phyloP scores from a whole-genome alignment of 2,888 invertebrate species.

The Apamea anceps region DNA sequence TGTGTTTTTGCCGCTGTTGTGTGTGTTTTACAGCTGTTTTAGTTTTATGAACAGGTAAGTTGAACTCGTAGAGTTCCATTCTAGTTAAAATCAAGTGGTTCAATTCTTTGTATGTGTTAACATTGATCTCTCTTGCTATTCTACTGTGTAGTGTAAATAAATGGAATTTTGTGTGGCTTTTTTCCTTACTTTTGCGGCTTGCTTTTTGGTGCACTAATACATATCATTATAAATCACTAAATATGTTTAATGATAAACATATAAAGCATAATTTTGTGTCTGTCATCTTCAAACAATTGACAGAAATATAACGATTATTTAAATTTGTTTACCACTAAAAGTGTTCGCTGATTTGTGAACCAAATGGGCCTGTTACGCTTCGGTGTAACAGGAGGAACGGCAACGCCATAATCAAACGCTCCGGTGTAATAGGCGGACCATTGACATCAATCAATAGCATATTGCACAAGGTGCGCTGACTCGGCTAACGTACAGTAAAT shows the following conservation, averaged over 20 bases:
- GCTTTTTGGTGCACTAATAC: conserved; percentile 43
- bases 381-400: too few relatives aligned
- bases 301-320: background rate
- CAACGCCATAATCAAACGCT: too few relatives aligned
- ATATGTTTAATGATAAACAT: background rate
- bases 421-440: too few relatives aligned
- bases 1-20: conserved; percentile 13
- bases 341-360: background rate
- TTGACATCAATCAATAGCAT: too few relatives aligned
- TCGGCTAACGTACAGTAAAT: too few relatives aligned
- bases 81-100: conserved; percentile 18
- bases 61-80: background rate
- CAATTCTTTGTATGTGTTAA: background rate
- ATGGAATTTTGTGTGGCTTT: conserved; percentile 1
- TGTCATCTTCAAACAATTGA: background rate
- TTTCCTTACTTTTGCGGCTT: conserved; percentile 28
- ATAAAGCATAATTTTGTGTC: background rate
- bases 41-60: conserved; percentile 10
- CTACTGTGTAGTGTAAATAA: background rate
- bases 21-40: conserved; percentile 21
- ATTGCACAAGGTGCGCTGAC: too few relatives aligned
- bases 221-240: background rate
- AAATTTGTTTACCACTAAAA: background rate
- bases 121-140: background rate
- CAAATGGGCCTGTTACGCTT: too few relatives aligned